Base-by-base conservation (phyloP, 2,888 invertebrate genomes). In the Caenorhabditis sp. region DNA sequence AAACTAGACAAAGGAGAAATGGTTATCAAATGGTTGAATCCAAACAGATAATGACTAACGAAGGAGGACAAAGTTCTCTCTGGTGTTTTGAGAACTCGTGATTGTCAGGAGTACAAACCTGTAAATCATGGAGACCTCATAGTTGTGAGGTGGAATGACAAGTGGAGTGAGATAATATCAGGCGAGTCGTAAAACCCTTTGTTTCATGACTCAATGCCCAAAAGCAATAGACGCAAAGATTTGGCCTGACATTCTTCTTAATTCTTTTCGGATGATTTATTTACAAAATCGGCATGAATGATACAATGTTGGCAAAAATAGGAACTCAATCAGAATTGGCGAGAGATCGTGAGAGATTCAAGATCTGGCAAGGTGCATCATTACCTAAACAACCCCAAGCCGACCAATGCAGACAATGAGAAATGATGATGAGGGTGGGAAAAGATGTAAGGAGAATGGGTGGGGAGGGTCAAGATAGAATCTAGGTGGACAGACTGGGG, bases 311-410 rank as follows among this genome's bases (percentile, higher is more conserved):
- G 61, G 28, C 44, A 26, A 56, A 56, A 41, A 58, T 8, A 44
- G 38, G 28, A 54, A 28, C 26, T n/a, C 10, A 28, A 22, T n/a
- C 26, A 28, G 28, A 69, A 69, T 22, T 38, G 61, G 14, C 19
- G 26, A 22, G 61, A 77, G 63, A 70, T 61, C 69, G 19, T 19
- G 31, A 22, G 19, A 44, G 54, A 61, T 24, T 31, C 38, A 61
- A 41, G 56, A 63, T 66, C 64, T 72, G 72, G 47, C 56, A 64
- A 35, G 63, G 79, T 49, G 35, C 49, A 73, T 73, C 66, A 80
- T 47, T 66, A 56, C 58, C 66, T 66, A 68, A 73, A 47, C 26
- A 24, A 68, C 49, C 38, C 56, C 58, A 69, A 70, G 54, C 22
- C 61, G 31, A 77, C n/a, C 35, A n/a, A 68, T 22, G 19, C 3